Evolutionary conservation across 2,797 vertebrate species (phyloP).

Genomic region (Odontamblyopus rebecca): DNA sequence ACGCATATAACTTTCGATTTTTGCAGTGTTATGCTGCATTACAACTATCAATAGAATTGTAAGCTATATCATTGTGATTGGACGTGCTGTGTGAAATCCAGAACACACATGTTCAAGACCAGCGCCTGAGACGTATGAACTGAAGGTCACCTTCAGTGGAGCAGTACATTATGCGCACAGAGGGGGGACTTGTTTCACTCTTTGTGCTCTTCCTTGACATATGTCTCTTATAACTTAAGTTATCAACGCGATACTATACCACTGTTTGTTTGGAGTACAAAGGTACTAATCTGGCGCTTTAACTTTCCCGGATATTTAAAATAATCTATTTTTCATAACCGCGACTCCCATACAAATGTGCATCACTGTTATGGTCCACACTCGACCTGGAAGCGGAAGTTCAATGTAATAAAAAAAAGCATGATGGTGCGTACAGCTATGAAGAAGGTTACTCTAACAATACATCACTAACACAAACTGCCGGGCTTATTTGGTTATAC

Average conservation of each 20-base stretch:
- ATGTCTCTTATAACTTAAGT: accelerated
- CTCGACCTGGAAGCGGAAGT: constrained; percentile 83
- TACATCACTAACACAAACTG: constrained; percentile 37
- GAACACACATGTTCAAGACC: constrained; percentile 71
- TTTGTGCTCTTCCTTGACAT: accelerated
- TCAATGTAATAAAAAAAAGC: constrained; percentile 14
- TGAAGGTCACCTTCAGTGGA: constrained; percentile 88
- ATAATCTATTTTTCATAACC: neutral
- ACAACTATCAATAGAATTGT: neutral
- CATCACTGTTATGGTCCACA: constrained; percentile 39
- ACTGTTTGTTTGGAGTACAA: accelerated
- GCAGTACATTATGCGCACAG: constrained; percentile 47
- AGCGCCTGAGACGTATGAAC: constrained; percentile 57
- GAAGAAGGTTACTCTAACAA: constrained; percentile 77
- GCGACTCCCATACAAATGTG: constrained; percentile 5
- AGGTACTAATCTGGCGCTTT: neutral
- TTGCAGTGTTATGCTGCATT: neutral
- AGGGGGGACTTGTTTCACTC: constrained; percentile 5
- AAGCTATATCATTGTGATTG: neutral
- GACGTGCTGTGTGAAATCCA: neutral
- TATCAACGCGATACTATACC: accelerated
- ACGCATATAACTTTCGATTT: neutral
- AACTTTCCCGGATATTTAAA: neutral
- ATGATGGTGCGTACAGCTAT: constrained; percentile 61
- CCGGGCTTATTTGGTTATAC: constrained; percentile 13